These are phyloP conservation scores for Ondatra zibethicus DNA, from an alignment of 2,113 vertebrate genomes.

Conservation along the genomic window DNA sequence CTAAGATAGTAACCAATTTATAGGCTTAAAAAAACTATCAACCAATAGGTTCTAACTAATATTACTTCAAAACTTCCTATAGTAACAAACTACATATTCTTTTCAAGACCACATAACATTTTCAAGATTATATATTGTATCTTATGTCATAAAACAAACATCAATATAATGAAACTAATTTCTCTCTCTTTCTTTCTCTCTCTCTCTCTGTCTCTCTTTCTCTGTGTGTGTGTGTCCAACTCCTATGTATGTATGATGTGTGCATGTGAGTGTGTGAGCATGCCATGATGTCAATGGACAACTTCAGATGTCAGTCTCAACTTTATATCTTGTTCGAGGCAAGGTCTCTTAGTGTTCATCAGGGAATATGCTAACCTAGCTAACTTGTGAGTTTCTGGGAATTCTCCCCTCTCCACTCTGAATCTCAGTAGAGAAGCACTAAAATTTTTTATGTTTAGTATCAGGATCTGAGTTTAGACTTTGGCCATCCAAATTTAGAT, in stretches of 20 bases:
- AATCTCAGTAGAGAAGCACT: not conserved
- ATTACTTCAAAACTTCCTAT: not conserved
- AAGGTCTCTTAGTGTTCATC: not conserved
- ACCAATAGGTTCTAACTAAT: not conserved
- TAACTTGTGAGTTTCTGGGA: not conserved
- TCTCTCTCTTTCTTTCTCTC: not conserved
- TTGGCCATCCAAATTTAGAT: not conserved
- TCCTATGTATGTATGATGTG: not conserved
- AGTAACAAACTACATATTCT: not conserved
- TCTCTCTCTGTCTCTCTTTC: not conserved
- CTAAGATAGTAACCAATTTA: not conserved
- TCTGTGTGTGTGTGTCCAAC: not conserved
- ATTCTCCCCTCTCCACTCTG: not conserved
- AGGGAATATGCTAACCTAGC: not conserved
- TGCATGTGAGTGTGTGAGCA: not conserved
- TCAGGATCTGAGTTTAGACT: not conserved
- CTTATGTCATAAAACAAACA: not conserved
- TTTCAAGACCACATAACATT: not conserved
- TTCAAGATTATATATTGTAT: not conserved
- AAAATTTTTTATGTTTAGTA: not conserved
- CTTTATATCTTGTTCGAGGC: not conserved
- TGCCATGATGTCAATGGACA: not conserved
- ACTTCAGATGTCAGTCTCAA: not conserved
- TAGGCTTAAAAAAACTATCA: not conserved
- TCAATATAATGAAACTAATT: not conserved